A percentile compares a stretch with the other conserved stretches of the same genome.
phyloP scores from a whole-genome alignment of 2,113 vertebrate species.

The Anguilla japonica region DNA sequence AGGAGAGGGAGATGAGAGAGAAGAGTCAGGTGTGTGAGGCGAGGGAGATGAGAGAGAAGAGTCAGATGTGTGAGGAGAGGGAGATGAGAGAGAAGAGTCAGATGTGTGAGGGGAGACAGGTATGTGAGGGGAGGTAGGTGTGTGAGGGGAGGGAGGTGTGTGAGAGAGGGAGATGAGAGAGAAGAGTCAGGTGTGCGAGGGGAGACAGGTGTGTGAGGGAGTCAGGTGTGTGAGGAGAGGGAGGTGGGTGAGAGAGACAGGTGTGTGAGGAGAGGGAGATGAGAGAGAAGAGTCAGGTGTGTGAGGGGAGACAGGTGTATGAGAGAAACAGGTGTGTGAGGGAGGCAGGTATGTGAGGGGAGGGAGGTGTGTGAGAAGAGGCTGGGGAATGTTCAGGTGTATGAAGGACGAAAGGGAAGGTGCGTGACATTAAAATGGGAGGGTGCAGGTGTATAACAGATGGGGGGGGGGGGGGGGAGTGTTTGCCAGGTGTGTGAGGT shows the following conservation, averaged over 20 bases:
- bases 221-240: not conserved
- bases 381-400: not conserved
- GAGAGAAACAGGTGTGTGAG: not conserved
- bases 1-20: not conserved
- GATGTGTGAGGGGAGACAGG: too few relatives aligned
- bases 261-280: not conserved
- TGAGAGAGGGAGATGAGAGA: not conserved
- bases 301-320: not conserved
- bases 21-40: not conserved
- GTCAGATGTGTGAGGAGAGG: not conserved
- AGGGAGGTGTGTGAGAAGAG: not conserved
- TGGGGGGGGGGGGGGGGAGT: not conserved
- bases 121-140: too few relatives aligned
- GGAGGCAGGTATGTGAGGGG: not conserved
- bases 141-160: too few relatives aligned
- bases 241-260: not conserved
- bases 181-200: too few relatives aligned
- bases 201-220: too few relatives aligned
- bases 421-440: too few relatives aligned
- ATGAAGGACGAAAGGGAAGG: not conserved
- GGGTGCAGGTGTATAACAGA: not conserved
- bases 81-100: not conserved
- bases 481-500: not conserved
- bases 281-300: not conserved
- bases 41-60: not conserved